These are phyloP conservation scores for Eudiplozoon nipponicum DNA, from an alignment of 2,888 invertebrate species.

Conservation along the genomic window DNA sequence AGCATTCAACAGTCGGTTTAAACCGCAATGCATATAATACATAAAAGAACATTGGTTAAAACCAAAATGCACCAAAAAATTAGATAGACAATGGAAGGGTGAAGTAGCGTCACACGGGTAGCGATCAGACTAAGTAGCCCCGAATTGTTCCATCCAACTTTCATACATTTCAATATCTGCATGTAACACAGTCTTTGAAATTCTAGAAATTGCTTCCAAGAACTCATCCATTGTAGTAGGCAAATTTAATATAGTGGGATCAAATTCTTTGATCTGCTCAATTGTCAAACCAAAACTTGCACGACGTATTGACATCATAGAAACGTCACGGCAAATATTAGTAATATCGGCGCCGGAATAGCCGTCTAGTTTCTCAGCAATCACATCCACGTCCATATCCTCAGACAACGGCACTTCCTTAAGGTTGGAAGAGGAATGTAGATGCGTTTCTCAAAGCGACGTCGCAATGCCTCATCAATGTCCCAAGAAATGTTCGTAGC, in stretches of 20 bases:
- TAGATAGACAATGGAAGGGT: too few relatives aligned
- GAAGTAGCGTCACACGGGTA: too few relatives aligned
- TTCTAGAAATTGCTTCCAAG: slow-evolving; percentile 57
- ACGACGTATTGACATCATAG: slow-evolving; percentile 90
- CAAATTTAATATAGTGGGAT: slow-evolving; percentile 60
- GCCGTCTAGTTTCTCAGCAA: slow-evolving; percentile 53
- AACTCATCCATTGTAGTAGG: slow-evolving; percentile 73
- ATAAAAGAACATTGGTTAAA: too few relatives aligned
- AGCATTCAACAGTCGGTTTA: too few relatives aligned
- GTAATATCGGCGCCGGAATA: slow-evolving; percentile 98
- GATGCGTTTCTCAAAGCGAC: slow-evolving; percentile 74
- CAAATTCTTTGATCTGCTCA: slow-evolving; percentile 58
- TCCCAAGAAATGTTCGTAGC: slow-evolving; percentile 99
- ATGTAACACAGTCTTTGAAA: slow-evolving; percentile 73
- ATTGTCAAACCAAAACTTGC: slow-evolving; percentile 66
- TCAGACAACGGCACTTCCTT: slow-evolving; percentile 48
- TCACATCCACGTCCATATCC: slow-evolving; percentile 43
- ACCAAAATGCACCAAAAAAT: too few relatives aligned
- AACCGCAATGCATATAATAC: too few relatives aligned
- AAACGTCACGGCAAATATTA: slow-evolving; percentile 75
- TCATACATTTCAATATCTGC: slow-evolving; percentile 74
- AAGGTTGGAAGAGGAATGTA: slow-evolving; percentile 82
- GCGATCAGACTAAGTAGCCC: slow-evolving; percentile 55
- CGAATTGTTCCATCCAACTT: slow-evolving; percentile 84
- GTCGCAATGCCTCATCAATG: slow-evolving; percentile 66